Evolutionary conservation across 2,113 vertebrate genomes (phyloP).

Genomic region (Cheilinus undulatus): DNA sequence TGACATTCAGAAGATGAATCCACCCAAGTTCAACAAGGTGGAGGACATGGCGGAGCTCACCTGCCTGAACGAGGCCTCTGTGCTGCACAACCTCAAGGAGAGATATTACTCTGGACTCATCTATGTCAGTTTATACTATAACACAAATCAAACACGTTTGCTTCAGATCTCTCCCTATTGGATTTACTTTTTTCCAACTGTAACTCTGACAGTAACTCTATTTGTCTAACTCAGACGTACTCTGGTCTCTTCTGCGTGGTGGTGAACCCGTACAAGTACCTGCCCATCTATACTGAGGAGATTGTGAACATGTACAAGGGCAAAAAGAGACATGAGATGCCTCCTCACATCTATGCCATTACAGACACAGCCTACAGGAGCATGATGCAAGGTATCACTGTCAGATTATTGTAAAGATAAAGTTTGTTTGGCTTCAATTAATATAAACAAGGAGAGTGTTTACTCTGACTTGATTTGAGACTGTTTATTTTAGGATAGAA

Average conservation of each 20-base stretch:
- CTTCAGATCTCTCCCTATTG: too few species aligned
- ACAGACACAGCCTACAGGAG: conserved; percentile 91
- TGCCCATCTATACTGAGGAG: conserved; percentile 92
- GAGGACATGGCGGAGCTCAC: conserved; percentile 89
- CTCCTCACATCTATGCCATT: conserved; percentile 93
- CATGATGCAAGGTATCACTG: conserved; percentile 90
- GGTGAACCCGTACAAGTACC: conserved; percentile 91
- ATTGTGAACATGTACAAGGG: conserved; percentile 94
- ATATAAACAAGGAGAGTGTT: neutral
- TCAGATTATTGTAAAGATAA: neutral
- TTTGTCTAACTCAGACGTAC: conserved; percentile 84
- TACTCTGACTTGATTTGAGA: too few species aligned
- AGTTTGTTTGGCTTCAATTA: neutral
- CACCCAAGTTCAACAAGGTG: conserved; percentile 87
- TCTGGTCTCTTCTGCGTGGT: conserved; percentile 94
- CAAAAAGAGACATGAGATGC: conserved; percentile 94
- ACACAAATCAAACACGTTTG: too few species aligned
- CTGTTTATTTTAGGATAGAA: too few species aligned
- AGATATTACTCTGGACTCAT: conserved; percentile 87
- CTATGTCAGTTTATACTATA: conserved; percentile 76
- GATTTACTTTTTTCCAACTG: neutral
- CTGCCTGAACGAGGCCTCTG: conserved; percentile 86
- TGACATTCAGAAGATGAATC: conserved; percentile 88
- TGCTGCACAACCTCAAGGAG: conserved; percentile 87
- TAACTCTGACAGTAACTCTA: neutral